Evolutionary conservation across 2,797 vertebrate genomes (phyloP).

Genomic region (Diplodus puntazzo): DNA sequence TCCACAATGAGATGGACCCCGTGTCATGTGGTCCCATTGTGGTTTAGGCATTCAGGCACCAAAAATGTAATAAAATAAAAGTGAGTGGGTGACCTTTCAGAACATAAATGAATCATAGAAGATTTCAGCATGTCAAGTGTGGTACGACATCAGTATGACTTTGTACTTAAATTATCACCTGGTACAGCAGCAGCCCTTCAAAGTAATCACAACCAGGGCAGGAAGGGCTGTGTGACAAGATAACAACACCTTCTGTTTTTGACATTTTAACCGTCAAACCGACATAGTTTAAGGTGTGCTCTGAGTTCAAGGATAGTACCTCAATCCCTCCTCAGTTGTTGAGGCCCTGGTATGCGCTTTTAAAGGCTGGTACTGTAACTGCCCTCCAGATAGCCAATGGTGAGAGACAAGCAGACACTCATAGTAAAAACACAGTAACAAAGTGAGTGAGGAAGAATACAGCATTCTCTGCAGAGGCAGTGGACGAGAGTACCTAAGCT

Average conservation of each 20-base stretch:
- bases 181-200: constrained; percentile 35
- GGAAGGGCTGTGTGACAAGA: background rate
- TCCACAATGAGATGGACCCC: constrained; percentile 12
- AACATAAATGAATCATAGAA: constrained; percentile 14
- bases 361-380: constrained; percentile 19
- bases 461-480: constrained; percentile 52
- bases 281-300: background rate
- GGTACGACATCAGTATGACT: constrained; percentile 18
- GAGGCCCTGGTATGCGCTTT: background rate
- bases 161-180: constrained; percentile 1
- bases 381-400: constrained; percentile 7
- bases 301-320: constrained; percentile 16
- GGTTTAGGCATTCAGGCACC: constrained; percentile 38
- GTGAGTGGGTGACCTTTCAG: constrained; percentile 27
- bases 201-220: background rate
- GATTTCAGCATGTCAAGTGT: constrained; percentile 27
- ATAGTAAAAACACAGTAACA: constrained; percentile 43
- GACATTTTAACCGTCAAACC: background rate
- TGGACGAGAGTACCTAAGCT: constrained; percentile 26
- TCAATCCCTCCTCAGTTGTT: background rate
- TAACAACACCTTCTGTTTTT: constrained; percentile 1
- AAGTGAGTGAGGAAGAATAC: constrained; percentile 48
- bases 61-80: constrained; percentile 16
- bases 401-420: constrained; percentile 41
- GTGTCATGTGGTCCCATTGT: background rate